These are phyloP conservation scores for Chionodraco myersi DNA, from an alignment of 2,113 vertebrate genomes.

Conservation along the genomic window DNA sequence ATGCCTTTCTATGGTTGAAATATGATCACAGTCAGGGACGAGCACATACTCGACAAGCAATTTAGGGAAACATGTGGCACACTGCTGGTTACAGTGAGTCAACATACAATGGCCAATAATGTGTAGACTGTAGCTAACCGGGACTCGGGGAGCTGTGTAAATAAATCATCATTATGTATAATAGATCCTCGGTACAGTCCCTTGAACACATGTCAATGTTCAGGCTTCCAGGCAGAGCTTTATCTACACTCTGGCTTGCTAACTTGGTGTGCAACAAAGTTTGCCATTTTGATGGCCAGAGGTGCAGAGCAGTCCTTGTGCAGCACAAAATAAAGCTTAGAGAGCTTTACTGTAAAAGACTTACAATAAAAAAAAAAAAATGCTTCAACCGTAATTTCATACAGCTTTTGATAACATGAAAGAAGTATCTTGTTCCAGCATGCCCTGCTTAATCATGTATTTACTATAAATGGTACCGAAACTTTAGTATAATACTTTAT, in stretches of 20 bases:
- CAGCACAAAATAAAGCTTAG: too few species aligned
- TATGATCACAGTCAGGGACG: slow-evolving; percentile 48
- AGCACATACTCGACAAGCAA: slow-evolving; percentile 21
- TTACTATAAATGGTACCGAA: too few species aligned
- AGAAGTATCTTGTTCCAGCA: too few species aligned
- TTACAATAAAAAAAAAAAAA: too few species aligned
- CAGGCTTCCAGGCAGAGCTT: slow-evolving; percentile 3
- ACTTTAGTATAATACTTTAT: too few species aligned
- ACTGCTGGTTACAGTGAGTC: slow-evolving; percentile 6
- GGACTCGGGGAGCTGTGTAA: slow-evolving; percentile 10
- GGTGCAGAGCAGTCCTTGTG: too few species aligned
- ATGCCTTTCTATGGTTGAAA: slow-evolving; percentile 42
- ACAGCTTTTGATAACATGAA: too few species aligned
- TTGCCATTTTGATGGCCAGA: too few species aligned
- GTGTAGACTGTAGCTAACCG: slow-evolving; percentile 1
- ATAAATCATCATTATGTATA: slow-evolving; percentile 36
- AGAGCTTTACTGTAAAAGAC: too few species aligned
- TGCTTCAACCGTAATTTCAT: too few species aligned
- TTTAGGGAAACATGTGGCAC: slow-evolving; percentile 25
- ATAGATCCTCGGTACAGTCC: not conserved
- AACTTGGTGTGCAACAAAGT: too few species aligned
- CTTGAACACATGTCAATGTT: slow-evolving; percentile 1
- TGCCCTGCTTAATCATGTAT: too few species aligned
- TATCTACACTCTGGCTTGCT: not conserved
- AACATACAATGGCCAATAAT: slow-evolving; percentile 12